Evolutionary conservation across 1,140 invertebrate genomes (phyloP), one percentile per base, ranked within the genome.

Genomic region (Bombus consobrinus): DNA sequence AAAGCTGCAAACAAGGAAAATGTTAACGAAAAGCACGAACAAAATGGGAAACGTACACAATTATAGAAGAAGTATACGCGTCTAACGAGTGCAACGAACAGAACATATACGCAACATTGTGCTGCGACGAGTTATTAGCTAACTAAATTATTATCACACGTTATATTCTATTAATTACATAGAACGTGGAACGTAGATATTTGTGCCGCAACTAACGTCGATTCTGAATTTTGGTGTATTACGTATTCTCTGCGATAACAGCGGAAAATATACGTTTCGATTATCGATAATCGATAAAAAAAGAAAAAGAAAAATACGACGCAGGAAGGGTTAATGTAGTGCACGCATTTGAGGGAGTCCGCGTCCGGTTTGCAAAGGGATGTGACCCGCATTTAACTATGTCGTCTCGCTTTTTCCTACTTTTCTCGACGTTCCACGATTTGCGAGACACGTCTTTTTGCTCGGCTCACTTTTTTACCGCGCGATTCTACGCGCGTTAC

Each of bases 121-220:
- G 28, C 28, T 12, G 12, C 28, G 28, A 59, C 25, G 1, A 12
- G 10, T 62, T 4, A 0, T n/a, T 8, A 8, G 18, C 47, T 22
- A 22, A 22, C 1, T 53, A 2, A 53, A 53, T 18, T 47, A 15
- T 15, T 47, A 47, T 47, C 5, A 0, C 43, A 0, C 5, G 1
- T 47, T 15, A 5, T 15, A 5, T 5, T 2, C 0, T 53, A 8
- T 8, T 8, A 53, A 53, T 53, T 53, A 22, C 18, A 2, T 8
- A 53, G 47, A 53, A 53, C 5, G 18, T 2, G 6, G 43, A 5
- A 15, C 5, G 43, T 6, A 47, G 15, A 18, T 1, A 47, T 47
- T 18, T 5, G 43, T 1, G 15, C 15, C 0, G 47, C 47, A 0
- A 53, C 5, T 2, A 53, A 53, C 47, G 47, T 22, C 18, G 47